A percentile compares a stretch with the other conserved stretches of the same genome.
These are phyloP conservation scores for Clavelina lepadiformis DNA, from an alignment of 23 tunicate species.

Conservation along the genomic window DNA sequence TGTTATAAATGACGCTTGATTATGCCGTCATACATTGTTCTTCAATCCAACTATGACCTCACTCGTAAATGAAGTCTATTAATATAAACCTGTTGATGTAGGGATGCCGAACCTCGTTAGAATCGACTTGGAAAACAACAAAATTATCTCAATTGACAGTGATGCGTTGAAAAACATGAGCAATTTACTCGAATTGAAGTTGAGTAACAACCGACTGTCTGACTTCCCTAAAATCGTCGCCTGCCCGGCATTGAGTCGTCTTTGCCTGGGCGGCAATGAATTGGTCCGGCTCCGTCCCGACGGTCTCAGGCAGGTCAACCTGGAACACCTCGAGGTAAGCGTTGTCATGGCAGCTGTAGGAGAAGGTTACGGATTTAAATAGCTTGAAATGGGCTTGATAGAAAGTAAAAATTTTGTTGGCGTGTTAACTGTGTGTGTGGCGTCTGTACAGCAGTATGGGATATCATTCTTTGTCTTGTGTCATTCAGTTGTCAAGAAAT, in stretches of 20 bases:
- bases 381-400: too few relatives aligned
- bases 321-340: constrained; percentile 64
- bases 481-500: constrained; percentile 69
- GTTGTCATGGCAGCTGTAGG: too few relatives aligned
- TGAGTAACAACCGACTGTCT: constrained; percentile 39
- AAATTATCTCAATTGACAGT: constrained; percentile 21
- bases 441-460: too few relatives aligned
- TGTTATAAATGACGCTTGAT: too few relatives aligned
- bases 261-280: constrained; percentile 31
- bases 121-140: constrained; percentile 46
- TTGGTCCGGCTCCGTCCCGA: constrained; percentile 27
- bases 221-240: constrained; percentile 37
- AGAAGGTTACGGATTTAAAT: too few relatives aligned
- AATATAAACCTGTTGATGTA: too few relatives aligned
- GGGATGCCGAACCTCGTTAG: constrained; percentile 33
- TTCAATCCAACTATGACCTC: too few relatives aligned
- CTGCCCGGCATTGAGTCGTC: constrained; percentile 48
- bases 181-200: constrained; percentile 60
- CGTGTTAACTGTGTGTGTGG: too few relatives aligned
- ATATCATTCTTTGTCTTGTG: too few relatives aligned
- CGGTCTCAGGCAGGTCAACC: constrained; percentile 32
- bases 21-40: too few relatives aligned
- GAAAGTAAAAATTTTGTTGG: too few relatives aligned
- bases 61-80: too few relatives aligned
- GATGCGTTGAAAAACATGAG: constrained; percentile 40